Evolutionary conservation across 1,140 invertebrate species (phyloP).

Genomic region (Zaprionus tsacasi): DNA sequence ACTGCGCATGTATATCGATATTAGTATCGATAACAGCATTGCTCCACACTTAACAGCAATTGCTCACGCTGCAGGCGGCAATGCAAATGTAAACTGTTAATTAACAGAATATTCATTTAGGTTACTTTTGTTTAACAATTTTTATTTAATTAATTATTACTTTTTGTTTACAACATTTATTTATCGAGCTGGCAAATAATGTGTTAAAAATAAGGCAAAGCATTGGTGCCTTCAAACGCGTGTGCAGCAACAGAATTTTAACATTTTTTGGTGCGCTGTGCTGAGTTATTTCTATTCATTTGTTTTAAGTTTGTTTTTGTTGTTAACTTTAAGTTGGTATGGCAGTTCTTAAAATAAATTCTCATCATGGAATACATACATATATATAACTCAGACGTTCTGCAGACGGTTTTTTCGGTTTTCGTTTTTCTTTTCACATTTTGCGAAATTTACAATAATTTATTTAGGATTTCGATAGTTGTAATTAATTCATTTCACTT

Average conservation of each 20-base stretch:
- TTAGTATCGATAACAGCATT: conserved; percentile 18
- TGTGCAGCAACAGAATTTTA: conserved; percentile 56
- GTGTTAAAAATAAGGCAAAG: conserved; percentile 53
- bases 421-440: conserved; percentile 41
- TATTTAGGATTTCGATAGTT: conserved; percentile 73
- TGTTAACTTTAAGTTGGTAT: conserved; percentile 56
- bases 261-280: conserved; percentile 51
- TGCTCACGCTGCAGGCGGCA: not conserved
- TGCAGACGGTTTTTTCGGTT: conserved; percentile 1
- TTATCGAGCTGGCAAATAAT: conserved; percentile 49
- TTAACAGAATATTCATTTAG: not conserved
- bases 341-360: conserved; percentile 67
- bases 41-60: conserved; percentile 26
- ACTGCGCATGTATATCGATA: conserved; percentile 41
- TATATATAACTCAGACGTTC: conserved; percentile 33
- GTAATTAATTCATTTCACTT: conserved; percentile 35
- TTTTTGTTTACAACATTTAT: conserved; percentile 42
- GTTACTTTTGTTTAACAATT: too few species aligned
- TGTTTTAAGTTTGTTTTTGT: conserved; percentile 13
- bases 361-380: conserved; percentile 56
- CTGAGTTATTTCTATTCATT: conserved; percentile 19
- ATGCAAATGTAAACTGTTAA: not conserved
- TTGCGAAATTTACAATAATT: conserved; percentile 72
- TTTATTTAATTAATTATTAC: not conserved
- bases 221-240: conserved; percentile 29